A percentile compares a stretch with the other conserved stretches of the same genome.
Conservation (phyloP, 2,113 vertebrate species). For the Calonectris borealis region DNA sequence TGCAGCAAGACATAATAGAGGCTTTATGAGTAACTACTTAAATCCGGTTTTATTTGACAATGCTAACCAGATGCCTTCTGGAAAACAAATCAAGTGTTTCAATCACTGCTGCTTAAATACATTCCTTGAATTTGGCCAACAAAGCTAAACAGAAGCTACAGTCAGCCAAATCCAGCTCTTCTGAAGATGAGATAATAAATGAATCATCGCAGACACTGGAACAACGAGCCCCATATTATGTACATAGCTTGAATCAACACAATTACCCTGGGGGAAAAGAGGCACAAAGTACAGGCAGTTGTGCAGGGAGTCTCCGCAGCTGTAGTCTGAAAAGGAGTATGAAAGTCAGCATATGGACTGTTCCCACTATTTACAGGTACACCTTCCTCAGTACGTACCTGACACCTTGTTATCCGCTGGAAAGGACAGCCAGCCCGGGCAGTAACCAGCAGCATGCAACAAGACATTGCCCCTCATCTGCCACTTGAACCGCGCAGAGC, state of each 20-base stretch:
- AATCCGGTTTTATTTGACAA: constrained; percentile 48
- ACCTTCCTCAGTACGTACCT: background rate
- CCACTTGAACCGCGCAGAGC: background rate
- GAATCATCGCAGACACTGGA: constrained; percentile 19
- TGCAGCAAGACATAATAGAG: constrained; percentile 24
- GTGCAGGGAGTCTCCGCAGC: background rate
- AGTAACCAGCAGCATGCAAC: background rate
- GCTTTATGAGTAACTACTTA: constrained; percentile 55
- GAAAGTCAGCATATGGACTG: background rate
- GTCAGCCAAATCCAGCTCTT: constrained; percentile 38
- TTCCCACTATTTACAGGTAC: background rate
- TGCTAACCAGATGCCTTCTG: constrained; percentile 56
- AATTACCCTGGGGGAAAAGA: background rate
- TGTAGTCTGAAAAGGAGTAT: background rate
- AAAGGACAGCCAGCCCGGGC: background rate
- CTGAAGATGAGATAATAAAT: constrained; percentile 58
- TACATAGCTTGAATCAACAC: constrained; percentile 24
- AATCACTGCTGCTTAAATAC: constrained; percentile 55
- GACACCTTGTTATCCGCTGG: background rate
- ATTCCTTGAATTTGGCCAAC: constrained; percentile 45
- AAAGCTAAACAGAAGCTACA: constrained; percentile 50
- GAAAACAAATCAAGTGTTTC: constrained; percentile 47
- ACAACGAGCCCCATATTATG: constrained; percentile 11
- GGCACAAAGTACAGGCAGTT: background rate
- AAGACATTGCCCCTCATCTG: background rate